Base-by-base conservation (phyloP, 2,888 invertebrate species). In the Gonocerus acuteangulatus region DNA sequence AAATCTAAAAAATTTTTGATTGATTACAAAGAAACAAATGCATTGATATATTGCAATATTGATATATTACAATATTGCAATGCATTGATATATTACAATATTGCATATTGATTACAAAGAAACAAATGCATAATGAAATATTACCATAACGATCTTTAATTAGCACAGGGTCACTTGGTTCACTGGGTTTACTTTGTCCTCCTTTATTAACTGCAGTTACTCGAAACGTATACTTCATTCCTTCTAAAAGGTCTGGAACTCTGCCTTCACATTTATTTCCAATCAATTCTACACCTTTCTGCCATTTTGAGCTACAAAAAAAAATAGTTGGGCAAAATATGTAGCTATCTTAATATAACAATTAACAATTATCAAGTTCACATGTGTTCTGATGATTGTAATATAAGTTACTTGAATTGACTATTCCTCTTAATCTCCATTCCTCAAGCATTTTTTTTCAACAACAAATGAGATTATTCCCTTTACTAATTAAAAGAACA, bases 171-270 rank as follows among this genome's bases (percentile, higher is more conserved):
- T 92, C 91, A 9, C 89, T 86, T 11, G 91, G 82, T 45, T 87
- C 85, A 68, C 78, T 76, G 4, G 93, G 89, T 73, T 91, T 89
- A 72, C 91, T 89, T 44, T 87, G 87, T 13, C 99, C 99, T 36
- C 92, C 95, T 74, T 93, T 92, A 76, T 99, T 99, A 42, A 95
- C 83, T 1, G 97, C 99, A 71, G 89, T 88, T 2, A 95, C 87
- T 1, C 94, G 81, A 83, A 96, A 96, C 75, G 94, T 93, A 74
- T 96, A 96, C 67, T 93, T 93, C 74, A 92, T 90, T 65, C 93
- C 94, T 75, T 95, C 93, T 63, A 90, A 85, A 59, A 96, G 79
- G 73, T 94, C 93, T 1, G 89, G 88, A 1, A 97, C 88, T 65
- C 85, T 86, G 13, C 88, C 94, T 69, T 91, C 90, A 27, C 86